Percentiles rank a stretch among this genome's conserved stretches.
phyloP scores from a whole-genome alignment of 2,113 vertebrate species.

The Balaeniceps rex region DNA sequence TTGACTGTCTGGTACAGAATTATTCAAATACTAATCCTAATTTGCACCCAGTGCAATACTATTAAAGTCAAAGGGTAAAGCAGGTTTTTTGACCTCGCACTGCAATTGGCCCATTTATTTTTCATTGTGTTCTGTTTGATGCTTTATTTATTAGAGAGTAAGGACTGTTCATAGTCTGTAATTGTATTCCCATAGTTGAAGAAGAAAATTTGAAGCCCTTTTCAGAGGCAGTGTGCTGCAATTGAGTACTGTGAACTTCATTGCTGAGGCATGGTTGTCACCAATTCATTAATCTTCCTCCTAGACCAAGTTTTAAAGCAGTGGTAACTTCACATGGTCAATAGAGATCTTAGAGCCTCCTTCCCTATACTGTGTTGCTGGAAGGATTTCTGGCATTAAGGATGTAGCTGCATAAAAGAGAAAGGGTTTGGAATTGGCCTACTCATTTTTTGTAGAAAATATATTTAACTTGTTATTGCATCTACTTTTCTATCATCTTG shows the following conservation, averaged over 20 bases:
- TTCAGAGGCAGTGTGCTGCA: background rate
- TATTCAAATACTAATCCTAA: conserved; percentile 58
- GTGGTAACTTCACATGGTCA: background rate
- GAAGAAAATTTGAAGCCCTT: background rate
- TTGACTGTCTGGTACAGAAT: conserved; percentile 51
- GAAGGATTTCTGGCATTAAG: background rate
- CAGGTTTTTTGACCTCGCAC: background rate
- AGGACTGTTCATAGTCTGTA: background rate
- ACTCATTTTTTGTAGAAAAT: background rate
- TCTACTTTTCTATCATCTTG: background rate
- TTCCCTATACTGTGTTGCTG: background rate
- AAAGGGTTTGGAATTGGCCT: background rate
- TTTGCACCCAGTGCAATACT: conserved; percentile 47
- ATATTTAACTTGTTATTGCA: background rate
- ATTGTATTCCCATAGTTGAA: background rate
- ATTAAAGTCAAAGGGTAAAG: conserved; percentile 18
- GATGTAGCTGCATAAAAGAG: background rate
- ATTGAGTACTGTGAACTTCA: background rate
- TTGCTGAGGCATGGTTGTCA: background rate
- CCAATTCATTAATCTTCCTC: background rate
- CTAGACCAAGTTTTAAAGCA: background rate
- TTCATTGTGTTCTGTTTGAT: background rate
- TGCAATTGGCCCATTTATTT: conserved; percentile 6
- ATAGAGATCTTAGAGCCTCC: background rate
- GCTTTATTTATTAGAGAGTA: conserved; percentile 6